Percentiles rank a stretch among this genome's conserved stretches.
Evolutionary conservation across 2,888 invertebrate species (phyloP).

Genomic region (Thera britannica): DNA sequence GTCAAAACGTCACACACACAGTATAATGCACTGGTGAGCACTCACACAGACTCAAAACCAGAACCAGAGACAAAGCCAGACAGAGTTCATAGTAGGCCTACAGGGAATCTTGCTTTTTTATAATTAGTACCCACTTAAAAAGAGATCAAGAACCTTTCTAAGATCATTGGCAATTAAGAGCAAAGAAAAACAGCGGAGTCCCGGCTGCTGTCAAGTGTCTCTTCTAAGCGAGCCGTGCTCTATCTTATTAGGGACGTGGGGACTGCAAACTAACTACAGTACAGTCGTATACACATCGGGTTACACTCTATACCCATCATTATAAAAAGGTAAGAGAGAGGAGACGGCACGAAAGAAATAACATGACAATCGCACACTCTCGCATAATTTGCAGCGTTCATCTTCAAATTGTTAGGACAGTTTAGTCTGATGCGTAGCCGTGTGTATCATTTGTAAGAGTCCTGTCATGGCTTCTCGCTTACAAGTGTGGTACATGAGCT

Average conservation of each 20-base stretch:
- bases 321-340: too few relatives aligned
- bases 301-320: too few relatives aligned
- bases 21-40: too few relatives aligned
- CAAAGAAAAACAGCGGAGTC: constrained; percentile 24
- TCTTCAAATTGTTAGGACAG: too few relatives aligned
- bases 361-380: too few relatives aligned
- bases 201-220: constrained; percentile 25
- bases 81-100: background rate
- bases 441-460: background rate
- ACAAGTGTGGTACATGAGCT: constrained; percentile 10
- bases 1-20: too few relatives aligned
- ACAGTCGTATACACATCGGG: too few relatives aligned
- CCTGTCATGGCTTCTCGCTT: constrained; percentile 2
- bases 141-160: constrained; percentile 28
- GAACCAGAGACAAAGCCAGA: too few relatives aligned
- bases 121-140: constrained; percentile 29
- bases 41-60: background rate
- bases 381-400: too few relatives aligned
- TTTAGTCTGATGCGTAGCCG: too few relatives aligned
- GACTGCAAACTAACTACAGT: constrained; percentile 16
- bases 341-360: too few relatives aligned
- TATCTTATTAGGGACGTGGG: constrained; percentile 30
- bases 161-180: constrained; percentile 32
- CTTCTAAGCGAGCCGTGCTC: constrained; percentile 26
- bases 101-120: constrained; percentile 6